phyloP scores from a whole-genome alignment of 2,113 vertebrate species.

The Saccopteryx leptura region DNA sequence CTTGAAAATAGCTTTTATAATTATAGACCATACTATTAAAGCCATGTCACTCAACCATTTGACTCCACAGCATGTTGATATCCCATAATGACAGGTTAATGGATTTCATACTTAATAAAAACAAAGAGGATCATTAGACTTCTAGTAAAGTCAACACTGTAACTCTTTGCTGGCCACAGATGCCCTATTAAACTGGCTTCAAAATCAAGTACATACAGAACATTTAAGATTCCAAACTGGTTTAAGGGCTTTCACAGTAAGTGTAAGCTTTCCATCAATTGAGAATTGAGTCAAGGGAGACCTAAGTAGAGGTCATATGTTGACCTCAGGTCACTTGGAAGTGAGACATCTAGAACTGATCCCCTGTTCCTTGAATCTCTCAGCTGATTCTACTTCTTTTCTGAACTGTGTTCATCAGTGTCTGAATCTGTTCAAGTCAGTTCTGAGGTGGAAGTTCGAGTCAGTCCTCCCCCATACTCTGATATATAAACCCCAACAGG shows the following conservation, averaged over 20 bases:
- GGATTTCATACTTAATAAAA: slow-evolving; percentile 76
- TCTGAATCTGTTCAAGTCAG: background rate
- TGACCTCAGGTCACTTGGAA: slow-evolving; percentile 39
- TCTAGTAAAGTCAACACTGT: slow-evolving; percentile 55
- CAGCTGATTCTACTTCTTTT: slow-evolving; percentile 10
- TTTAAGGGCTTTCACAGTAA: slow-evolving; percentile 58
- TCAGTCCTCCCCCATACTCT: background rate
- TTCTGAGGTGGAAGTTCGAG: slow-evolving; percentile 18
- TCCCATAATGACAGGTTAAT: slow-evolving; percentile 74
- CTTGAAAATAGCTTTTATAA: slow-evolving; percentile 78
- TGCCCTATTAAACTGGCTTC: slow-evolving; percentile 60
- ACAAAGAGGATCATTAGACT: slow-evolving; percentile 65
- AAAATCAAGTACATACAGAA: slow-evolving; percentile 53
- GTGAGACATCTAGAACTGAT: background rate
- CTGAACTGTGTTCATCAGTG: background rate
- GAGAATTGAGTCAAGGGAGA: background rate
- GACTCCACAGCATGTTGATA: slow-evolving; percentile 52
- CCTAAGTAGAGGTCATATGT: background rate
- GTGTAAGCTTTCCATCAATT: slow-evolving; percentile 30
- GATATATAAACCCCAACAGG: background rate
- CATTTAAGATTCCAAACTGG: slow-evolving; percentile 47
- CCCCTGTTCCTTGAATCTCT: background rate
- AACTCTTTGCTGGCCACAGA: slow-evolving; percentile 8
- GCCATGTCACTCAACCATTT: slow-evolving; percentile 58
- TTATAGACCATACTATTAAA: slow-evolving; percentile 73